Evolutionary conservation across 92 coral and sea anemone species (phyloP), one percentile per base, ranked within the genome.

Genomic region (Palythoa grandis): DNA sequence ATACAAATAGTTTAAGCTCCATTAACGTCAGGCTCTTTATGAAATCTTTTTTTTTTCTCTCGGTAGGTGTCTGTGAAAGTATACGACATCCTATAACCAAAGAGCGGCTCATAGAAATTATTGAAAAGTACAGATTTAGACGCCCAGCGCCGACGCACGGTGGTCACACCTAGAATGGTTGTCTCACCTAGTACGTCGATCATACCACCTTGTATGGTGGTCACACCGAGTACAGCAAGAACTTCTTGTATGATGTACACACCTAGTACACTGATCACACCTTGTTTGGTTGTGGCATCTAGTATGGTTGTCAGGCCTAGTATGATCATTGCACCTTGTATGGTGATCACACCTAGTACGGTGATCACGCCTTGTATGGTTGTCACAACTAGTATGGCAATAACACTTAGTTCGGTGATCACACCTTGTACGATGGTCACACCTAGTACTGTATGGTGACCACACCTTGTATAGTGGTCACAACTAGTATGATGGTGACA

Each of bases 1-100:
- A 29, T 29, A 29, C 35, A 29, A 29, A 29, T 29, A 29, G 35
- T 29, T 29, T 29, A 29, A 29, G 35, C 35, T 29, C 35, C 35
- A 29, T 22, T n/a, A 14, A 8, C 48, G 15, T 48, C 11, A 73
- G 3, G 16, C n/a, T 17, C 24, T 7, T 12, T 5, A 14, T 38
- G 4, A 50, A 56, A 16, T 16, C 19, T 43, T 20, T 4, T 23
- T 10, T 25, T 20, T 87, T 76, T 78, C 74, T 70, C 70, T 8
- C 53, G 70, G 0, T 76, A 96, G 99, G 98, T 77, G 99, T 96
- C 24, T 96, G 98, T 63, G 93, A 91, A 82, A 96, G 98, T 84
- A 96, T 96, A 22, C 79, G 94, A 65, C 85, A 95, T 16, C 99
- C 99, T 9, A 96, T 96, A 1, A 96, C 97, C 13, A 91, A 88